Base-by-base conservation (phyloP, 92 coral and sea anemone species). In the Epizoanthus fatuus region DNA sequence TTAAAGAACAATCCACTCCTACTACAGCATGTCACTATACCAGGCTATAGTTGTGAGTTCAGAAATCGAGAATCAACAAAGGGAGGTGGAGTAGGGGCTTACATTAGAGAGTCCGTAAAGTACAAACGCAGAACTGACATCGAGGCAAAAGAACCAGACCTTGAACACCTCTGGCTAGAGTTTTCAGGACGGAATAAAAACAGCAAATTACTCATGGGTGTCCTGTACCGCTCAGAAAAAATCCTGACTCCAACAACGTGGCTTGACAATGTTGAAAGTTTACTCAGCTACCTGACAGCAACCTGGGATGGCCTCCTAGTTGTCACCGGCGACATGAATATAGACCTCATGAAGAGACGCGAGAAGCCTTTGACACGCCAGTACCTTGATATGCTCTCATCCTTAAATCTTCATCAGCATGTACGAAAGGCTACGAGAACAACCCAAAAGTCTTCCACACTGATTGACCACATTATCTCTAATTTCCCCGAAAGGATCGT, bases 381-480 rank as follows among this genome's bases (percentile, higher is more conserved):
- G 75, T 80, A 80, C 20, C 5, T 51, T 20, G 74, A 65, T 49
- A 80, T 64, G 58, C 74, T 80, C 11, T 4, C 15, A 40, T 64
- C 75, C 35, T 29, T 80, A 2, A 65, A 80, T 49, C 64, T 80
- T 40, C 19, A 69, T 4, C 86, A 81, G 53, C 78, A 51, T 19
- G 79, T 82, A 3, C 45, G 54, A 52, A 69, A 53, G 59, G 64
- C 79, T 12, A 82, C 69, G 13, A 54, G 86, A 69, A 69, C 78
- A 69, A 82, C 86, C 1, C 5, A 69, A 1, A 67, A 14, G 16
- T 68, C 86, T 25, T 32, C 69, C 7, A 82, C 79, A 5, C 78
- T 82, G 32, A 69, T 82, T 22, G 86, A 67, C 37, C 68, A 82
- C 37, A 49, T 82, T 5, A 82, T 82, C 22, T 49, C 86, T 7